Base-by-base conservation (phyloP, 2,113 vertebrate species). In the Corythornis madagascariensis region DNA sequence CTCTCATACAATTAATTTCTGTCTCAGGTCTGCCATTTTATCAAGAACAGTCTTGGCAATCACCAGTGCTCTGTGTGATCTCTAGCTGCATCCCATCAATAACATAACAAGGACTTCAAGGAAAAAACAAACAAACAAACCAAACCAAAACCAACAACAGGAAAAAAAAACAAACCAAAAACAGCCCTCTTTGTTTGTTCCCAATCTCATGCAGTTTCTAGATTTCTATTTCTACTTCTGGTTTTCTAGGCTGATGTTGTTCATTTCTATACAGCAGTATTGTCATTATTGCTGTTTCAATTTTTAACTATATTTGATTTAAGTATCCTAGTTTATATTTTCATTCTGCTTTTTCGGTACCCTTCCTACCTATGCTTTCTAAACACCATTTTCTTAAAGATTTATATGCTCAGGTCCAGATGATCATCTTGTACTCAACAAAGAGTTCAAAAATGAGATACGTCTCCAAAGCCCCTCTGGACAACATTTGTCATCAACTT, bases 311-410 rank as follows among this genome's bases (percentile, higher is more conserved):
- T 2, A 4, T 45, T 91, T 79, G 29, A 70, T 53, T 50, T 28
- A 83, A 94, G 24, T n/a, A 84, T n/a, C 31, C 35, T 74, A 57
- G 77, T 65, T 91, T 64, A 48, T 88, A 61, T 81, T 92, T 78
- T 31, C 63, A 45, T 75, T 81, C 59, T 78, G 75, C 50, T 45
- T 75, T 50, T 48, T 85, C 72, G 64, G 52, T 25, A n/a, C 10
- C 77, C 19, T 50, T 89, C 70, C 40, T 85, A 74, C 28, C 35
- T 65, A 35, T 0, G 0, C 22, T 78, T 86, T 84, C 79, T 56
- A 65, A 86, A 73, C 12, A 33, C 11, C 56, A 6, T 14, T 52
- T 82, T 35, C 78, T 87, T 40, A 92, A 84, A 90, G 29, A 52
- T 81, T 74, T 66, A 59, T 25, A 67, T 16, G 45, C 5, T 8